Evolutionary conservation across 2,113 vertebrate genomes (phyloP), one percentile per base, ranked within the genome.

Genomic region (Microtus pennsylvanicus): DNA sequence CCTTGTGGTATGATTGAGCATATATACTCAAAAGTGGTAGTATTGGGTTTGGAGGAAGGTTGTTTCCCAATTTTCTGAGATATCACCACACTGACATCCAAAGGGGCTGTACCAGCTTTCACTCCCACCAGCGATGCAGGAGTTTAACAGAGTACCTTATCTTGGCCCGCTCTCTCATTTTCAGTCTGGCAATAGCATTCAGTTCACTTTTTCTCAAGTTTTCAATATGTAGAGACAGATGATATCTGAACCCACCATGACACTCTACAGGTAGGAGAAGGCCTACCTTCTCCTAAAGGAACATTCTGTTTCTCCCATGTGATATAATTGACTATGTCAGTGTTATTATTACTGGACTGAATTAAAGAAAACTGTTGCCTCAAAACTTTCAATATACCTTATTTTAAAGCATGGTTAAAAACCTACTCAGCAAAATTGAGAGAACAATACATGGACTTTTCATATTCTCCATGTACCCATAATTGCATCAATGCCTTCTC

Each of bases 121-220:
- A 58, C 5, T 58, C 55, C 55, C 55, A 58, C 55, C 55, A 19
- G 55, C 5, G 5, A 58, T 19, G 55, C 55, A 58, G 55, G 58
- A 22, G 58, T 91, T 80, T 75, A 69, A 38, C 3, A 52, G 35
- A 91, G 47, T 3, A 58, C 22, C 4, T 35, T 85, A 96, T 67
- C 65, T 94, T 45, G 78, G 90, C 85, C 21, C n/a, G 70, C 91
- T 42, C 17, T 89, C 10, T 93, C 33, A 10, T 85, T 70, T 93
- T 81, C 61, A 81, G 22, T 58, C 30, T 87, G 26, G 85, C 63
- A 86, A 45, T 89, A 26, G 19, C 47, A 76, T 35, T 55, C 63
- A 65, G 61, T 1, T 7, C 35, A 61, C 77, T 93, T 87, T 7
- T 30, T 17, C 35, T 81, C 50, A 3, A 55, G 5, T 89, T 76